Conservation (phyloP, 2,888 invertebrate species). For the Eledona agricola region DNA sequence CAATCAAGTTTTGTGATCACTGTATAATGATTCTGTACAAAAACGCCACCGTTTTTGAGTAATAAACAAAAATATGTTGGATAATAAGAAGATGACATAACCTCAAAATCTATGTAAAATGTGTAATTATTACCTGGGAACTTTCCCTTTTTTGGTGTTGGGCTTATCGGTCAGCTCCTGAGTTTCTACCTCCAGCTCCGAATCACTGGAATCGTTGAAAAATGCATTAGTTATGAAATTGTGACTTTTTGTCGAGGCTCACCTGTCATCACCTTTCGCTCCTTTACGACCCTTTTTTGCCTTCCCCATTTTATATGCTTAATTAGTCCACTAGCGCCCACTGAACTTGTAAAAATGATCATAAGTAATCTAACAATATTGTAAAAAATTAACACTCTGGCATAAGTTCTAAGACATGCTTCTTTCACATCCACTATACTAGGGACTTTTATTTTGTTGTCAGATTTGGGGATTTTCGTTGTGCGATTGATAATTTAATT, state of each 20-base stretch:
- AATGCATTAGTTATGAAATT: constrained; percentile 1
- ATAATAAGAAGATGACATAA: constrained; percentile 35
- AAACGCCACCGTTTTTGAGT: no score
- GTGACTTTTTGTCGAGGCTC: constrained; percentile 54
- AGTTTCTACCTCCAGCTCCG: constrained; percentile 63
- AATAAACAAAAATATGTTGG: constrained; percentile 17
- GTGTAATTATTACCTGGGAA: constrained; percentile 49
- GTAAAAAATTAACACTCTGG: constrained; percentile 40
- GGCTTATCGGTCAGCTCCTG: constrained; percentile 53
- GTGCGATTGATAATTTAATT: neutral
- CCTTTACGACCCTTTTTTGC: constrained; percentile 84
- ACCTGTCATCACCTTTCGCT: constrained; percentile 79
- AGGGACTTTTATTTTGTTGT: constrained; percentile 17
- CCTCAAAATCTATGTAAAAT: constrained; percentile 38
- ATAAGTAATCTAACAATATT: constrained; percentile 50
- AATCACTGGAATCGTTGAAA: constrained; percentile 67
- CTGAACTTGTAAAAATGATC: constrained; percentile 51
- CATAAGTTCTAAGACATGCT: constrained; percentile 27
- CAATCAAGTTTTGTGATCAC: no score
- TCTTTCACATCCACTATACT: constrained; percentile 2
- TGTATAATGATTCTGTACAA: no score
- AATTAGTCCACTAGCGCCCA: constrained; percentile 43
- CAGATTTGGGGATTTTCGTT: constrained; percentile 2
- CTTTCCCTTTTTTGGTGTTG: constrained; percentile 54
- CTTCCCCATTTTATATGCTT: constrained; percentile 72